These are phyloP conservation scores for Conomelus anceps DNA, from an alignment of 2,888 invertebrate species.

Conservation along the genomic window DNA sequence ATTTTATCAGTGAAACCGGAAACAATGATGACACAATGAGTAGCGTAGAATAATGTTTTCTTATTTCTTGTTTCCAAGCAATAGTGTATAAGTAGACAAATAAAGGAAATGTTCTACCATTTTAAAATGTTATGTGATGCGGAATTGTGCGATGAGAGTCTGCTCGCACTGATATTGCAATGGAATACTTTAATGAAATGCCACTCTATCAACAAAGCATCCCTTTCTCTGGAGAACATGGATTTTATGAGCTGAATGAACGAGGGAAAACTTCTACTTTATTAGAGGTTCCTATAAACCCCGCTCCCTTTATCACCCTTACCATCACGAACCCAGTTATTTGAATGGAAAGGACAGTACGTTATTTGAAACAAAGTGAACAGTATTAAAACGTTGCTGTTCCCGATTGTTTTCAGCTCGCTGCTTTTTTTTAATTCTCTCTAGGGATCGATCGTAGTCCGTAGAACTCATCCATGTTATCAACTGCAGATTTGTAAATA, in stretches of 20 bases:
- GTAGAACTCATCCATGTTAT: background rate
- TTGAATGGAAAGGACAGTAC: background rate
- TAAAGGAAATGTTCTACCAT: background rate
- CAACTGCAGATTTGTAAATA: background rate
- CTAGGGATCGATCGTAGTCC: background rate
- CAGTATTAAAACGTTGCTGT: background rate
- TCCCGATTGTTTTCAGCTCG: background rate
- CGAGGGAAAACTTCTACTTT: background rate
- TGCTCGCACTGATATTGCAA: background rate
- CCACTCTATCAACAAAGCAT: background rate
- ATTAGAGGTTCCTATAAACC: background rate
- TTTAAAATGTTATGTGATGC: background rate
- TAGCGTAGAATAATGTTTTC: too few relatives aligned
- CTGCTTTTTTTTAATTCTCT: background rate
- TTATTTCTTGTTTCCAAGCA: too few relatives aligned
- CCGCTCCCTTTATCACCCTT: background rate
- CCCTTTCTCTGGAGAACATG: background rate
- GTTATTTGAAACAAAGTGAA: background rate
- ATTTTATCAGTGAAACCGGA: too few relatives aligned
- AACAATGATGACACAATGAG: too few relatives aligned
- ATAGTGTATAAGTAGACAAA: too few relatives aligned
- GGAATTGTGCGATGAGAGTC: background rate
- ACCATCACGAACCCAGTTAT: background rate
- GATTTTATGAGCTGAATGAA: background rate
- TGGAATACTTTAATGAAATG: background rate